Evolutionary conservation across 2,888 invertebrate genomes (phyloP), one percentile per base, ranked within the genome.

Genomic region (Camponotus fellah): DNA sequence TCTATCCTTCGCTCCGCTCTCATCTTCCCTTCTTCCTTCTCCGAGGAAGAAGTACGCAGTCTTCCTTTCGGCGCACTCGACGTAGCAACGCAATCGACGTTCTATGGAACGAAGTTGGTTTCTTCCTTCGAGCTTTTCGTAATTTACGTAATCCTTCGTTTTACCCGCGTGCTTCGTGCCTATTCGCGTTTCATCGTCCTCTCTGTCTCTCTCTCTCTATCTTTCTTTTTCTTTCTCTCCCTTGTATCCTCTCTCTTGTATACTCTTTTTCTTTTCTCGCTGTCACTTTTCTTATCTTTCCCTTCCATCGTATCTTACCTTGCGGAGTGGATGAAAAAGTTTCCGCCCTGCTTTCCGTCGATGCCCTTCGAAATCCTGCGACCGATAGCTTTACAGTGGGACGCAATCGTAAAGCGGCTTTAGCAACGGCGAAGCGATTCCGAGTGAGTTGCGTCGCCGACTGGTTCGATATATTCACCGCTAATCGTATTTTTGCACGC

Each of bases 141-240:
- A 90, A 91, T 92, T 91, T 92, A 88, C 87, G 91, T 92, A 89
- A 91, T 91, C 90, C 89, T 68, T 76, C 60, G 82, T 17, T n/a
- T n/a, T 6, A 53, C 14, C 85, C 82, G 85, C 76, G 43, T 66
- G 56, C 62, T 76, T 21, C 74, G 69, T 53, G 65, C 60, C 71
- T 72, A 43, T 65, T 58, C 68, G 34, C 75, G 21, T 58, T 56
- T 21, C 53, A 53, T 53, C 53, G 8, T 6, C 49, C 26, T 58
- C 68, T 4, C 34, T 6, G 34, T 26, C 53, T 49, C 62, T 81
- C 69, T 26, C 26, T 26, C 26, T 81, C 69, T 26, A 0, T 26
- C 26, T 82, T 26, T 34, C 56, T 21, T n/a, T 60, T 62, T 12
- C 21, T 14, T 37, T 26, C 53, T 62, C 58, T 77, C 69, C 80